Conservation (phyloP, 2,888 invertebrate species). For the Tetheella fluctuosa region DNA sequence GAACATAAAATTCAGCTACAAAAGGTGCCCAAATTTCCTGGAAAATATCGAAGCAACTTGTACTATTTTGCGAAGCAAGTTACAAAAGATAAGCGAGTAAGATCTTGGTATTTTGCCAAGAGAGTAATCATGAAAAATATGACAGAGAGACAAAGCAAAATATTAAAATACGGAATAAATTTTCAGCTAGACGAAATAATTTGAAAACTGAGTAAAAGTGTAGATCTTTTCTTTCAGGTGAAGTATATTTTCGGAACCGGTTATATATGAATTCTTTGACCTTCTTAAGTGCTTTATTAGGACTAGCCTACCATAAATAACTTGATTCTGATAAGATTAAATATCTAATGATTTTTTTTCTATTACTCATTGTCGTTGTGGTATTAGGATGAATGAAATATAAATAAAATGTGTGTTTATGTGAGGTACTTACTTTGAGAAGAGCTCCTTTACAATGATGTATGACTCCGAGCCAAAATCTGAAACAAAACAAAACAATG, state of each 20-base stretch:
- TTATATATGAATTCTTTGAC: conserved; percentile 22
- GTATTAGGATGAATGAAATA: conserved; percentile 17
- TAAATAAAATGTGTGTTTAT: conserved; percentile 10
- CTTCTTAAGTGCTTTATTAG: neutral
- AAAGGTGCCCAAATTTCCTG: conserved; percentile 26
- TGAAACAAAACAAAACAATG: conserved; percentile 53
- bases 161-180: conserved; percentile 73
- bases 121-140: conserved; percentile 78
- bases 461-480: conserved; percentile 81
- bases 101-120: conserved; percentile 77
- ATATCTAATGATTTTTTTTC: neutral
- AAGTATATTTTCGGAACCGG: no score
- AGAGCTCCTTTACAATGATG: conserved; percentile 73
- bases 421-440: conserved; percentile 69
- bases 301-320: neutral
- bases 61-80: conserved; percentile 60
- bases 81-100: conserved; percentile 72
- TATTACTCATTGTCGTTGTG: conserved; percentile 33
- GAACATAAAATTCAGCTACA: neutral
- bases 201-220: conserved; percentile 32
- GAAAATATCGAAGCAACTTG: conserved; percentile 47
- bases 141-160: conserved; percentile 65
- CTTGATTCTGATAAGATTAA: no score
- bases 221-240: neutral
- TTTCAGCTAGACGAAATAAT: conserved; percentile 56